phyloP scores from a whole-genome alignment of 2,888 invertebrate genomes.

The Drosophila setosimentum region DNA sequence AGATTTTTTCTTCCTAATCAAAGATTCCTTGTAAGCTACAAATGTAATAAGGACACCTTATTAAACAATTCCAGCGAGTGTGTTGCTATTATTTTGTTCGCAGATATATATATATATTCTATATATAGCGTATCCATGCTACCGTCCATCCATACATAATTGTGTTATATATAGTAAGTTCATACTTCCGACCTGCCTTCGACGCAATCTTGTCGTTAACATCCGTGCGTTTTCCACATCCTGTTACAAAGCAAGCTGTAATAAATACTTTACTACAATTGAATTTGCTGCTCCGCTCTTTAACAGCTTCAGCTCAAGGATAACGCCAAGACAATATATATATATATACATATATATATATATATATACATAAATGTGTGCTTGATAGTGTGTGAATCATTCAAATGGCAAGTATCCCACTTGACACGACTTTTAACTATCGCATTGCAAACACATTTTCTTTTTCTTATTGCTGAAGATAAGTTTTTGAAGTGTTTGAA shows the following conservation, averaged over 20 bases:
- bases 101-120: not conserved
- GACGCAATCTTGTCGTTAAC: conserved; percentile 10
- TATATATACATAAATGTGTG: conserved; percentile 16
- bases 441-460: conserved; percentile 34
- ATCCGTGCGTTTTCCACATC: not conserved
- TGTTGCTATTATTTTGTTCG: not conserved
- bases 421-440: conserved; percentile 63
- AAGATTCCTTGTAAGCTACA: not conserved
- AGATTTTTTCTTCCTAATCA: not conserved
- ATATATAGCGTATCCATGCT: not conserved
- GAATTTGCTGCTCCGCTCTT: conserved; percentile 15
- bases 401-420: conserved; percentile 59
- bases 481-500: conserved; percentile 29
- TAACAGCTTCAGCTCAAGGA: conserved; percentile 36
- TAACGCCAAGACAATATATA: conserved; percentile 5
- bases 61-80: not conserved
- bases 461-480: conserved; percentile 2
- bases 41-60: not conserved
- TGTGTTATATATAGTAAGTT: not conserved
- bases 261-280: conserved; percentile 35
- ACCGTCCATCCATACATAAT: not conserved
- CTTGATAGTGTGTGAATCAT: conserved; percentile 59
- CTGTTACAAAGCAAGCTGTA: conserved; percentile 17
- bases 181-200: not conserved
- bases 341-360: not conserved